These are phyloP conservation scores for Huso huso DNA, from an alignment of 2,797 vertebrate species.

Conservation along the genomic window DNA sequence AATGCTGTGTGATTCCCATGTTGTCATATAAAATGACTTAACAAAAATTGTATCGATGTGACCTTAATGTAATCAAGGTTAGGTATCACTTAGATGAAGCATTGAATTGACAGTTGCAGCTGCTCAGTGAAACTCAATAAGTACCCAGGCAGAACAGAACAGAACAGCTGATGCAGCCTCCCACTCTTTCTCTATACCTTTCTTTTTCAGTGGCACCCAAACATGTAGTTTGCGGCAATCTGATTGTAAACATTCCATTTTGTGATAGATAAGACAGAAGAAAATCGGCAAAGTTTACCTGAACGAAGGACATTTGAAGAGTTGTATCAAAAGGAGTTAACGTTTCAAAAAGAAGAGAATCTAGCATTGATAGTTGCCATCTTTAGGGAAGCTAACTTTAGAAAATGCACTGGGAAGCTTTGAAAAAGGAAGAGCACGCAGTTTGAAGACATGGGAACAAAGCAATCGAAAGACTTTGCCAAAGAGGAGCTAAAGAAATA, in stretches of 20 bases:
- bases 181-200: constrained; percentile 37
- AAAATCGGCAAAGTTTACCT: constrained; percentile 21
- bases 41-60: background rate
- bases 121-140: constrained; percentile 63
- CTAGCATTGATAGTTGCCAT: too few relatives aligned
- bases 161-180: constrained; percentile 37
- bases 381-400: too few relatives aligned
- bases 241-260: too few relatives aligned
- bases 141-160: constrained; percentile 56
- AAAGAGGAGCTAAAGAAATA: constrained; percentile 42
- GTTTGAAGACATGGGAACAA: constrained; percentile 62
- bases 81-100: constrained; percentile 49
- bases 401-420: constrained; percentile 20
- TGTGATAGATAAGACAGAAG: constrained; percentile 4
- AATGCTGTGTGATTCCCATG: constrained; percentile 17
- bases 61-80: constrained; percentile 26
- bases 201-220: constrained; percentile 11
- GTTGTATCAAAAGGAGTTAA: too few relatives aligned
- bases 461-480: constrained; percentile 49
- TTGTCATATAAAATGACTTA: constrained; percentile 34
- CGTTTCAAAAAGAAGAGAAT: too few relatives aligned
- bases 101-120: constrained; percentile 70
- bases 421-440: constrained; percentile 23
- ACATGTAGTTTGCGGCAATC: too few relatives aligned
- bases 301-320: background rate